phyloP scores from a whole-genome alignment of 2,888 invertebrate species.

The Meta bourneti region DNA sequence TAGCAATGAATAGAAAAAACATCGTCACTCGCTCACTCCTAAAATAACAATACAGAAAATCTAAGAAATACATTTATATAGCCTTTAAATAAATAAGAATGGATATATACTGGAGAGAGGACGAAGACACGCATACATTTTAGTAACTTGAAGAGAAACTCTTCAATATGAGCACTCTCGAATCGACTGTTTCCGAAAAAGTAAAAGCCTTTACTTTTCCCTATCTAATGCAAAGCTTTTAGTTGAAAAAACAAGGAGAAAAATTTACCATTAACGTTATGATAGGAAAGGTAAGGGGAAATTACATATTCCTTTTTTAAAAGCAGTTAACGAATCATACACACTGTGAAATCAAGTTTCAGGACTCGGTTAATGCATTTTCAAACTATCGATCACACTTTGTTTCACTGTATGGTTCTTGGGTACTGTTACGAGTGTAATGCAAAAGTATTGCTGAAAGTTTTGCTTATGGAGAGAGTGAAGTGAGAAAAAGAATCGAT shows the following conservation, averaged over 20 bases:
- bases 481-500: slow-evolving; percentile 10
- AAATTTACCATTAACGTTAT: background rate
- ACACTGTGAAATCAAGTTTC: slow-evolving; percentile 32
- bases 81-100: background rate
- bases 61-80: background rate
- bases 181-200: background rate
- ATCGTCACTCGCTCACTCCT: background rate
- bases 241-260: slow-evolving; percentile 23
- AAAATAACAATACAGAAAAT: background rate
- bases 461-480: background rate
- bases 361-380: slow-evolving; percentile 42
- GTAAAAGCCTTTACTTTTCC: slow-evolving; percentile 4
- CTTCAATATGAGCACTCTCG: background rate
- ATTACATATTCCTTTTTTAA: slow-evolving; percentile 48
- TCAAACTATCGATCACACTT: slow-evolving; percentile 39
- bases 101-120: background rate
- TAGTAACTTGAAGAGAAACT: background rate
- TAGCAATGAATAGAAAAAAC: background rate
- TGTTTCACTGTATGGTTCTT: background rate
- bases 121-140: background rate
- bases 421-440: background rate
- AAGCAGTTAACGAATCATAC: slow-evolving; percentile 41
- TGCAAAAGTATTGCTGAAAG: slow-evolving; percentile 25
- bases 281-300: slow-evolving; percentile 8
- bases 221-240: slow-evolving; percentile 48